Percentiles rank a stretch among this genome's conserved stretches.
These are phyloP conservation scores for Timandra comae DNA, from an alignment of 2,888 invertebrate species.

Conservation along the genomic window DNA sequence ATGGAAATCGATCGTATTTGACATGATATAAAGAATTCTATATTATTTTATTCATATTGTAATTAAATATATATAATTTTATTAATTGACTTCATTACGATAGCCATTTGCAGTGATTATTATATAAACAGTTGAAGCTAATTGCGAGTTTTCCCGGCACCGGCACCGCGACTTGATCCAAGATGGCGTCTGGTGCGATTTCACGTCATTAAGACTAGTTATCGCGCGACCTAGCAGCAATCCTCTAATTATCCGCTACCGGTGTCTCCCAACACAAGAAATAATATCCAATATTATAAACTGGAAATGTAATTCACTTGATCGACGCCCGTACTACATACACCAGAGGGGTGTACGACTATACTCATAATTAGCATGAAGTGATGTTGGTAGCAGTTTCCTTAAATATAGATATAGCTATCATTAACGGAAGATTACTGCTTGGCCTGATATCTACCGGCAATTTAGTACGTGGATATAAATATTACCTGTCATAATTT, in stretches of 20 bases:
- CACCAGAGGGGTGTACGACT: conserved; percentile 32
- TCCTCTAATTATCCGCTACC: conserved; percentile 64
- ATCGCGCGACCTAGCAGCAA: conserved; percentile 59
- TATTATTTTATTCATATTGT: background rate
- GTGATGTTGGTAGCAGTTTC: conserved; percentile 22
- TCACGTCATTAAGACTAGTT: conserved; percentile 69
- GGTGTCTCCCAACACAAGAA: conserved; percentile 47
- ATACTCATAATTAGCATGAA: conserved; percentile 37
- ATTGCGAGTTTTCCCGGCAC: conserved; percentile 60
- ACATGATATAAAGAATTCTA: no score
- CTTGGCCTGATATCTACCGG: conserved; percentile 1
- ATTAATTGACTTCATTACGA: no score
- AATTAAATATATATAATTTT: background rate
- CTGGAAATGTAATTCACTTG: conserved; percentile 45
- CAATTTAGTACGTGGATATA: no score
- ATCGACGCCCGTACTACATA: conserved; percentile 31
- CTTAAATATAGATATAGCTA: conserved; percentile 19
- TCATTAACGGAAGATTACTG: conserved; percentile 12
- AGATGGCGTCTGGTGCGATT: conserved; percentile 62
- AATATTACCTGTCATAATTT: background rate
- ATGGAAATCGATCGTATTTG: background rate
- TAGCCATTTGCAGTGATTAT: background rate
- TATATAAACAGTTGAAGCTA: conserved; percentile 27
- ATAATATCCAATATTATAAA: conserved; percentile 64
- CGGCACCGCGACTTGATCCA: conserved; percentile 46